phyloP scores from a whole-genome alignment of 2,888 invertebrate genomes.

The Synergus itoensis region DNA sequence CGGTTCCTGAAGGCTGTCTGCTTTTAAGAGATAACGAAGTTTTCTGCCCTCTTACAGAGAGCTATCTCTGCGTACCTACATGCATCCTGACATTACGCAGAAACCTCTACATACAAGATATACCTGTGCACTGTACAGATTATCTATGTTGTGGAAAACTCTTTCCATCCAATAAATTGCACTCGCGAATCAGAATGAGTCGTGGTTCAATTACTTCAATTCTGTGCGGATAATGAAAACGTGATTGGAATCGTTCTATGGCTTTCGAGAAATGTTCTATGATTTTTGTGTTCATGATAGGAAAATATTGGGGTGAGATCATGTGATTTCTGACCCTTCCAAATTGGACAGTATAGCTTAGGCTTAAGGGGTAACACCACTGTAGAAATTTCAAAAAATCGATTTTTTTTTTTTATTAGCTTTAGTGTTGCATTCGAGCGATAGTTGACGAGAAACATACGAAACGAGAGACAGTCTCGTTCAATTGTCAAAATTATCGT shows the following conservation, averaged over 20 bases:
- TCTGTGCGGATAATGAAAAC: not conserved
- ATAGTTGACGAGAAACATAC: too few species aligned
- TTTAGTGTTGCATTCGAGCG: too few species aligned
- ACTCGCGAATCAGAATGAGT: not conserved
- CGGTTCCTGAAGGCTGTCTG: not conserved
- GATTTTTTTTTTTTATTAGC: too few species aligned
- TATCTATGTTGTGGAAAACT: not conserved
- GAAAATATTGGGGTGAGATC: too few species aligned
- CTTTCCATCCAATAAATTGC: not conserved
- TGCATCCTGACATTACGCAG: not conserved
- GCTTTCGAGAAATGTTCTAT: not conserved
- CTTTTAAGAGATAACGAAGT: conserved; percentile 10
- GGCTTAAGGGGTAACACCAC: too few species aligned
- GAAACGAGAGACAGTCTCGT: too few species aligned
- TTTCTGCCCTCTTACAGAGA: not conserved
- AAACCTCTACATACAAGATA: not conserved
- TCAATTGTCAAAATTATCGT: too few species aligned
- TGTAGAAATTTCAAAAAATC: too few species aligned
- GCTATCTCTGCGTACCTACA: not conserved
- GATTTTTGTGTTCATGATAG: not conserved
- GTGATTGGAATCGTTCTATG: not conserved
- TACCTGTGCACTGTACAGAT: not conserved
- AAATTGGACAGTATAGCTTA: too few species aligned
- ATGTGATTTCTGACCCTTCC: too few species aligned
- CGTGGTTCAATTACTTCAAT: not conserved